A percentile compares a stretch with the other conserved stretches of the same genome.
These are phyloP conservation scores for Calliopum simillimum DNA, from an alignment of 2,888 invertebrate species.

Conservation along the genomic window DNA sequence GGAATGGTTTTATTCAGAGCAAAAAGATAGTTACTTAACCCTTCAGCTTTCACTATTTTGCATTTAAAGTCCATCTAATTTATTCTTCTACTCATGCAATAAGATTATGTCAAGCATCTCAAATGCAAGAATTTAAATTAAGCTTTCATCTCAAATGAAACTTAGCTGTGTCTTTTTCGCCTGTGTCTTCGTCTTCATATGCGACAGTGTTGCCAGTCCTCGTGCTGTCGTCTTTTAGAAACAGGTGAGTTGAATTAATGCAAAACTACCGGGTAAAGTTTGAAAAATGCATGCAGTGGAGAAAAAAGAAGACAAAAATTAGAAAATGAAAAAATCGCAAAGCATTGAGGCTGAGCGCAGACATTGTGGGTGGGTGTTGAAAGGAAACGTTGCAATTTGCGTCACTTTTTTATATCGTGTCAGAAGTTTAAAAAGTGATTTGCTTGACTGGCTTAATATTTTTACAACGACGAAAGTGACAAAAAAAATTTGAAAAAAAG, in stretches of 20 bases:
- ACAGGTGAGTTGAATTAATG: slow-evolving; percentile 23
- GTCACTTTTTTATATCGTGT: background rate
- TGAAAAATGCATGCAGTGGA: slow-evolving; percentile 5
- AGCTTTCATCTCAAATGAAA: background rate
- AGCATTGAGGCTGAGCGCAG: background rate
- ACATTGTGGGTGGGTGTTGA: background rate
- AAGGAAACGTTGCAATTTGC: slow-evolving; percentile 21
- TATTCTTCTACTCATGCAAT: background rate
- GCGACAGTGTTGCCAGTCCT: background rate
- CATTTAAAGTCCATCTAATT: background rate
- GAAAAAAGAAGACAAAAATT: background rate
- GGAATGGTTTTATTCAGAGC: no score
- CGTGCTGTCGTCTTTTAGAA: background rate
- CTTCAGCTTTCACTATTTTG: slow-evolving; percentile 1
- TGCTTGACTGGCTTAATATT: slow-evolving; percentile 5
- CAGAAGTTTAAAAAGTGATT: slow-evolving; percentile 24
- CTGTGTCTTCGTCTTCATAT: no score
- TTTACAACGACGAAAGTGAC: background rate
- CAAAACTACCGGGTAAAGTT: slow-evolving; percentile 3
- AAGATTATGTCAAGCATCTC: slow-evolving; percentile 12
- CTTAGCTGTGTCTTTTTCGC: no score
- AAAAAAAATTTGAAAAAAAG: background rate
- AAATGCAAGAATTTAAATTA: slow-evolving; percentile 13
- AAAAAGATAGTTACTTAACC: background rate
- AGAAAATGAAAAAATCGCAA: background rate